A percentile compares a stretch with the other conserved stretches of the same genome.
These are phyloP conservation scores for Microcebus griseorufus DNA, from an alignment of 2,113 vertebrate genomes.

Conservation along the genomic window DNA sequence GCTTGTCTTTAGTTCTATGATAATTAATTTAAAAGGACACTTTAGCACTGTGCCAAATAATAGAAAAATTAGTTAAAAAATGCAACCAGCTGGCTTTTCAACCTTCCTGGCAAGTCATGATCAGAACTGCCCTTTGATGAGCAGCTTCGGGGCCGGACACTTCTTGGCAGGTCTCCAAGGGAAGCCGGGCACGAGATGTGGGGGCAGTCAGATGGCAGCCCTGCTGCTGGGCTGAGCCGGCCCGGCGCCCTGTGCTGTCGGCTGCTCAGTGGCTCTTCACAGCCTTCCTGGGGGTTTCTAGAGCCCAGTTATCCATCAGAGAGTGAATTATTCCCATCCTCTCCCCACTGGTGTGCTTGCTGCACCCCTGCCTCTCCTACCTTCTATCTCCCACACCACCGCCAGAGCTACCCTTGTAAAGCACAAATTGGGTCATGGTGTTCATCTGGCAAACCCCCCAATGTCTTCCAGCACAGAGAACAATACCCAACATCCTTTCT, in stretches of 20 bases:
- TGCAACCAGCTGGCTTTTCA: constrained; percentile 51
- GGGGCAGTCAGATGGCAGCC: not conserved
- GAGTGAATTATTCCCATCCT: not conserved
- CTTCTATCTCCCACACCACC: not conserved
- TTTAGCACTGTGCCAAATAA: constrained; percentile 38
- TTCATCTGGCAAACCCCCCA: not conserved
- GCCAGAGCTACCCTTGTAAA: not conserved
- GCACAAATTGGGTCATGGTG: fast-evolving
- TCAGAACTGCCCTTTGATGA: constrained; percentile 16
- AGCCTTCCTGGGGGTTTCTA: not conserved
- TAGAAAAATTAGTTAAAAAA: constrained; percentile 48
- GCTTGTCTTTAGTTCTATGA: constrained; percentile 7
- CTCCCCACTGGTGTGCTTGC: not conserved
- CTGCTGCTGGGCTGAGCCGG: not conserved
- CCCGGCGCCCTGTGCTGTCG: not conserved
- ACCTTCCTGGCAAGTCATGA: constrained; percentile 33
- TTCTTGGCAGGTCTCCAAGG: not conserved
- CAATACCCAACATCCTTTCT: not conserved
- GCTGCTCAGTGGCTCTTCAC: not conserved
- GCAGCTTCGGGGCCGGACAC: not conserved
- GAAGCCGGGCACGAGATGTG: not conserved
- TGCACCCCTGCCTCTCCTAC: not conserved
- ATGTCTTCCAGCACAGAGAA: not conserved
- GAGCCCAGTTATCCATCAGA: not conserved
- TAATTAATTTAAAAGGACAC: constrained; percentile 55